Base-by-base conservation (phyloP, 2,888 invertebrate genomes). In the Dysmachus trigonus region DNA sequence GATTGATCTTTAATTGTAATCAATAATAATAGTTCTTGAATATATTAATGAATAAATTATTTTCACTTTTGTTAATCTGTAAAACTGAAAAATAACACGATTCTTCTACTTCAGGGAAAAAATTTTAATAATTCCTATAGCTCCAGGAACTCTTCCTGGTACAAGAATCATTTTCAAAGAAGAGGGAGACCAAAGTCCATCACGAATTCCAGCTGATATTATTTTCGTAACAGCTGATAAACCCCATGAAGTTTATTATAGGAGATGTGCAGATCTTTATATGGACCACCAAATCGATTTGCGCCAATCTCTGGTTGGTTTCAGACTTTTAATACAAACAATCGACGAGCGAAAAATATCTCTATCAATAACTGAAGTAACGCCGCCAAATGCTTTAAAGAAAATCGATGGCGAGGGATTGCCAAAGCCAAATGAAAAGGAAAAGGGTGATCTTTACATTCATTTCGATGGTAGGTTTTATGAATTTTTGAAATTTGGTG, bases 181-280 rank as follows among this genome's bases (percentile, higher is more conserved):
- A 89, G 96, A 96, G 91, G 97, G 97, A 0, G 97, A 97, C 91
- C 95, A 96, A 89, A 95, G 95, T 33, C 95, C 96, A 0, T 95
- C 95, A 2, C 94, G 94, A 86, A 90, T 92, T 89, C 89, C 91
- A 91, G 96, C 96, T 33, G 96, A 97, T 90, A 94, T 97, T 0
- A 93, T 96, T 87, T 96, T 97, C 90, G 93, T 95, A 85, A 95
- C 94, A 0, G 94, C 95, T 90, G 96, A 96, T 88, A 94, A 94
- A 86, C 95, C 95, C 0, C 95, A 96, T 90, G 94, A 95, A 0
- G 91, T 92, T 0, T 97, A 94, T 90, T 91, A 93, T 41, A 93
- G 96, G 85, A 94, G 95, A 51, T 95, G 94, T 1, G 94, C 95
- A 88, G 94, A 97, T 91, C 92, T 97, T 51, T 90, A 95, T 8